Conservation (phyloP, 2,888 invertebrate genomes). For the Luffia ferchaultella region DNA sequence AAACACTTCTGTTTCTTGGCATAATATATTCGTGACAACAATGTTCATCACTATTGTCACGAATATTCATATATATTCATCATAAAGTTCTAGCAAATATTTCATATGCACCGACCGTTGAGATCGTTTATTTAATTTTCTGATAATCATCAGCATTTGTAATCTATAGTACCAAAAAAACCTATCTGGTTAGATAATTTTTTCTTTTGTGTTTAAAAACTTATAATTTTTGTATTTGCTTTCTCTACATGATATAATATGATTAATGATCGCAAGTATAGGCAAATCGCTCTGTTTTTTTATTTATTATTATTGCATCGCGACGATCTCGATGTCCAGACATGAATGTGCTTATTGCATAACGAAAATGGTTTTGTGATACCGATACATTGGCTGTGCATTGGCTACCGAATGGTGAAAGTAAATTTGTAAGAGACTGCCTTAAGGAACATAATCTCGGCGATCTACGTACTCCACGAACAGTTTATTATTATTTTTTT, state of each 20-base stretch:
- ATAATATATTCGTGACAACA: too few relatives aligned
- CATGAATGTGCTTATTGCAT: background rate
- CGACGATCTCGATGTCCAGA: background rate
- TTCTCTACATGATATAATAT: background rate
- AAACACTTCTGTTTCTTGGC: too few relatives aligned
- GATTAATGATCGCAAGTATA: background rate
- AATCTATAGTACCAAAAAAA: too few relatives aligned
- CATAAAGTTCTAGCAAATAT: too few relatives aligned
- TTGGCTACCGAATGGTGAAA: background rate
- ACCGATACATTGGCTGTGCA: background rate
- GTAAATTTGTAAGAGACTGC: background rate
- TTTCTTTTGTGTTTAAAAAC: too few relatives aligned
- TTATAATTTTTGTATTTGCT: too few relatives aligned
- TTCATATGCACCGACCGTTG: too few relatives aligned
- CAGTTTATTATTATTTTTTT: background rate
- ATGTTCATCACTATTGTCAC: too few relatives aligned
- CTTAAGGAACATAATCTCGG: background rate
- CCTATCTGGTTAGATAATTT: too few relatives aligned
- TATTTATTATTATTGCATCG: background rate
- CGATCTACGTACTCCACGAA: background rate
- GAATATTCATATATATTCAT: too few relatives aligned
- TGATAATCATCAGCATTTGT: too few relatives aligned
- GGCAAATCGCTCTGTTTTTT: background rate
- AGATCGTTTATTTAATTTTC: too few relatives aligned
- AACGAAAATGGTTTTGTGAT: background rate